Evolutionary conservation across 2,888 invertebrate species (phyloP).

Genomic region (Pinctada fucata): DNA sequence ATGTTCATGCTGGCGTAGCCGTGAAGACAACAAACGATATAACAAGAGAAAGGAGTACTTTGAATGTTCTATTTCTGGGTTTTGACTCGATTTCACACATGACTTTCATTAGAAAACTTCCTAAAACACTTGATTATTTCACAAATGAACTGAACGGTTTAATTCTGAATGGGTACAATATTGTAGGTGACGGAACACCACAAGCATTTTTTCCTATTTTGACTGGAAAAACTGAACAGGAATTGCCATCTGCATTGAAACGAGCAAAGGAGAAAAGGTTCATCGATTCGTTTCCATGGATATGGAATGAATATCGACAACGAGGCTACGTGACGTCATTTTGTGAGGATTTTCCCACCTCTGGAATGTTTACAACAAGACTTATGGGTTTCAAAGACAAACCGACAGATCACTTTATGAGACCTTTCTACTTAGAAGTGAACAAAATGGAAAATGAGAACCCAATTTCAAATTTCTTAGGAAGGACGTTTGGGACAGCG

Average conservation of each 20-base stretch:
- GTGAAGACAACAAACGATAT: background rate
- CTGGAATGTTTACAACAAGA: slow-evolving; percentile 92
- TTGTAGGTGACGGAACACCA: slow-evolving; percentile 76
- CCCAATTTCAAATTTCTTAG: too few species aligned
- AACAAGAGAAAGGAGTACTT: slow-evolving; percentile 70
- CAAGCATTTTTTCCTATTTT: slow-evolving; percentile 88
- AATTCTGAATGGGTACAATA: slow-evolving; percentile 82
- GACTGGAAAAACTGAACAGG: slow-evolving; percentile 86
- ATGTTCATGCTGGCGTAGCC: background rate
- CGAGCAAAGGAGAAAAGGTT: slow-evolving; percentile 82
- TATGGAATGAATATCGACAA: slow-evolving; percentile 86
- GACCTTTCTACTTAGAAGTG: slow-evolving; percentile 81
- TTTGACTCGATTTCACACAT: slow-evolving; percentile 91
- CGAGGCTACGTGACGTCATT: slow-evolving; percentile 82
- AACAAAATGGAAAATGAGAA: too few species aligned
- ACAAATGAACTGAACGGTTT: slow-evolving; percentile 49
- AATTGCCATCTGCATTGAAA: slow-evolving; percentile 88
- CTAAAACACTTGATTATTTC: slow-evolving; percentile 53
- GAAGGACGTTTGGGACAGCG: slow-evolving; percentile 42
- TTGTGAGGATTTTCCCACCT: slow-evolving; percentile 88
- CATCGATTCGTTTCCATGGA: slow-evolving; percentile 88
- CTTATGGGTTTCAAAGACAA: slow-evolving; percentile 88
- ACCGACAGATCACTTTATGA: slow-evolving; percentile 93
- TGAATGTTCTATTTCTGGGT: slow-evolving; percentile 87
- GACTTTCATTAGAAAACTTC: slow-evolving; percentile 77